phyloP scores from a whole-genome alignment of 2,113 vertebrate species.

The Acrocephalus kingi region DNA sequence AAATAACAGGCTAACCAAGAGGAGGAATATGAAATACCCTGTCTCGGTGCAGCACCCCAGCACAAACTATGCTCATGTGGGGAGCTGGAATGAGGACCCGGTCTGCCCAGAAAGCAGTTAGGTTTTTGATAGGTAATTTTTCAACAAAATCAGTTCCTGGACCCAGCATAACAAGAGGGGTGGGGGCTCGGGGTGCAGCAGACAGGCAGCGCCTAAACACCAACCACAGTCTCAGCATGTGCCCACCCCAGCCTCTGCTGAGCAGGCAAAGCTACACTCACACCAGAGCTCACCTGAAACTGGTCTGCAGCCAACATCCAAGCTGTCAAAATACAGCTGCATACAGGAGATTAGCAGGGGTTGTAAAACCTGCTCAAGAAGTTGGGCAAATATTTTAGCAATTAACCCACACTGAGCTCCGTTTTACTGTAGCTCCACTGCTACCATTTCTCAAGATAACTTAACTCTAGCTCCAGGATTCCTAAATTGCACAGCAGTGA shows the following conservation, averaged over 20 bases:
- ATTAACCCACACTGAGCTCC: slow-evolving; percentile 23
- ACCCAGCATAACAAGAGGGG: not conserved
- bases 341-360: slow-evolving; percentile 26
- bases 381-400: slow-evolving; percentile 53
- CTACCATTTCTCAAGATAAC: not conserved
- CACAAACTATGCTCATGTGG: not conserved
- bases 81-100: not conserved
- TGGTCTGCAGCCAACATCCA: slow-evolving; percentile 18
- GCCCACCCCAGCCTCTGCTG: not conserved
- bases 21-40: not conserved
- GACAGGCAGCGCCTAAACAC: not conserved
- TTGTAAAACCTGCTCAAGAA: slow-evolving; percentile 63
- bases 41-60: not conserved
- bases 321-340: slow-evolving; percentile 56
- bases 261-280: not conserved
- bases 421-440: not conserved
- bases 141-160: not conserved
- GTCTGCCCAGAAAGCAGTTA: not conserved
- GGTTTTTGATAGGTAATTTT: not conserved
- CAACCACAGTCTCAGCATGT: accelerated
- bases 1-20: not conserved
- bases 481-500: not conserved
- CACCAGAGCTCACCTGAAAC: slow-evolving; percentile 27
- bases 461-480: not conserved
- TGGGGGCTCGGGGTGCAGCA: not conserved